These are phyloP conservation scores for Lithophane socia DNA, from an alignment of 2,888 invertebrate species.

Conservation along the genomic window DNA sequence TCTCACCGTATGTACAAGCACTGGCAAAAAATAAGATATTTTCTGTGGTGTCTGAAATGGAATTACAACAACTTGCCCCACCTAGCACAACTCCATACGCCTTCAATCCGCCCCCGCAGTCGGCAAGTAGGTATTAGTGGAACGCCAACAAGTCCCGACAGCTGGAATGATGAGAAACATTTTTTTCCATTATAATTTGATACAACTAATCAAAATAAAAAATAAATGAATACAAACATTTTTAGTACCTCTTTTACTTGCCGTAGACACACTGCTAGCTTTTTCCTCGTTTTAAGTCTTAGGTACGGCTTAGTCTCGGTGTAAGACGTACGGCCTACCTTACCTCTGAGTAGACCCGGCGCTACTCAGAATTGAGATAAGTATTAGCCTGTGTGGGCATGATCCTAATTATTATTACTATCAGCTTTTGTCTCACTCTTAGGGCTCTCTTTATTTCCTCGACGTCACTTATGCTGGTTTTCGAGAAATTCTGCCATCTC, in stretches of 20 bases:
- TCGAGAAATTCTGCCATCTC: not conserved
- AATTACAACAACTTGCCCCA: slow-evolving; percentile 14
- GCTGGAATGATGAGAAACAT: not conserved
- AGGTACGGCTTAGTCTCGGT: not conserved
- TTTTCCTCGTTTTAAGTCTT: not conserved
- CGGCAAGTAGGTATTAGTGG: not conserved
- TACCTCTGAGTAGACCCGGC: not conserved
- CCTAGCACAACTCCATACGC: not conserved
- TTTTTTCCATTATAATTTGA: not conserved
- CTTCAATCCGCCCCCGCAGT: not conserved
- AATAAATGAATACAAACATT: not conserved
- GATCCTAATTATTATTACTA: not conserved
- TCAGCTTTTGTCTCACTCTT: not conserved
- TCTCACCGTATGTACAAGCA: slow-evolving; percentile 13
- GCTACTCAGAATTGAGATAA: too few relatives aligned
- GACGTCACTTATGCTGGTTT: not conserved
- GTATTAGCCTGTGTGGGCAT: too few relatives aligned
- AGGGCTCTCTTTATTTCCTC: not conserved
- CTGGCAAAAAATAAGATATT: slow-evolving; percentile 27
- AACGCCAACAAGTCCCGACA: not conserved
- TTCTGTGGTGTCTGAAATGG: slow-evolving; percentile 19
- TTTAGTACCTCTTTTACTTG: not conserved
- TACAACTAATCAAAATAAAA: not conserved
- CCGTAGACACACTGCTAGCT: not conserved
- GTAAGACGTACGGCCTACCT: too few relatives aligned